These are phyloP conservation scores for Eospalax fontanierii DNA, from an alignment of 2,797 vertebrate genomes.

Conservation along the genomic window DNA sequence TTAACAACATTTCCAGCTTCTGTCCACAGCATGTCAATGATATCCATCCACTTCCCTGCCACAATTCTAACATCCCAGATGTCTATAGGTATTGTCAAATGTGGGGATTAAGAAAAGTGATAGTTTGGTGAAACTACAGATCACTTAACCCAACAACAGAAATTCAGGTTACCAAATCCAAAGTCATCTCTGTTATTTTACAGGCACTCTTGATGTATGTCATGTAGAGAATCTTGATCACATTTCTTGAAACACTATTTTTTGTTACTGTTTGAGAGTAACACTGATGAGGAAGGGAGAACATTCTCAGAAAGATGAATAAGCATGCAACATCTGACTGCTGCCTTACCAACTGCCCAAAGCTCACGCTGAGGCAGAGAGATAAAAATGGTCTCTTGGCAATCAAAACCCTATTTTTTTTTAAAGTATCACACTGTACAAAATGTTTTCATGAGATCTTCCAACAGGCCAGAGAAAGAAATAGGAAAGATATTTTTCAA, in stretches of 20 bases:
- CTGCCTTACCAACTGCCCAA: not conserved
- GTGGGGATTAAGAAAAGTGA: not conserved
- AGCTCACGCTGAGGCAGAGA: not conserved
- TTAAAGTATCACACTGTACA: not conserved
- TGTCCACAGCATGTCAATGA: not conserved
- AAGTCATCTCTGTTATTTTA: not conserved
- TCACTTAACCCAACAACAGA: not conserved
- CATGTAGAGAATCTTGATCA: not conserved
- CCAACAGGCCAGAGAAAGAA: not conserved
- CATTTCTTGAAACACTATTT: not conserved
- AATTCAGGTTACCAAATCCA: not conserved
- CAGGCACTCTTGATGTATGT: not conserved
- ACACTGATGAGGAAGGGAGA: not conserved
- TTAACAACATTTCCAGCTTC: not conserved
- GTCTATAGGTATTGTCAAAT: not conserved
- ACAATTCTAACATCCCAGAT: not conserved
- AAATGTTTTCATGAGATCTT: constrained; percentile 31
- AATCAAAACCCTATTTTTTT: constrained; percentile 16
- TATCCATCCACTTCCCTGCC: not conserved
- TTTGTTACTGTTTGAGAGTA: not conserved
- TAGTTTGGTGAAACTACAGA: not conserved
- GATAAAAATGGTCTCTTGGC: not conserved
- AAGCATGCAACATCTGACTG: not conserved
- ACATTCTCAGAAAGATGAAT: not conserved
- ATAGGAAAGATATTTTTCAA: constrained; percentile 28